phyloP scores from a whole-genome alignment of 30 jellyfish, hydroid and myxozoan genomes.

The Hydractinia symbiolongicarpus region DNA sequence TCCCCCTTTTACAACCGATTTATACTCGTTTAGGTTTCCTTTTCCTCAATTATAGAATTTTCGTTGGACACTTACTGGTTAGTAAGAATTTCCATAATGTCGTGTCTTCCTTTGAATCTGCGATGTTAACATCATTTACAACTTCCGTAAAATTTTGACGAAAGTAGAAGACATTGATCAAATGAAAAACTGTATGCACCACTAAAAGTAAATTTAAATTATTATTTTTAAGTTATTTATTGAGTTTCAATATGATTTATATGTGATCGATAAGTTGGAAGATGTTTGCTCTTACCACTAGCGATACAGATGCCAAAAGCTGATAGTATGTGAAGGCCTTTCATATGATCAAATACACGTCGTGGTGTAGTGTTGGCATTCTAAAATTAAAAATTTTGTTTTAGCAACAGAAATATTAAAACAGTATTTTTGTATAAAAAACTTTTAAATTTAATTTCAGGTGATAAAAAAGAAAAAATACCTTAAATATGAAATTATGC shows the following conservation, averaged over 20 bases:
- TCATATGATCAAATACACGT: too few species aligned
- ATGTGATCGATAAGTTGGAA: too few species aligned
- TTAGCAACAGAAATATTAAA: too few species aligned
- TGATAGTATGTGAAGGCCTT: too few species aligned
- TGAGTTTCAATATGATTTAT: too few species aligned
- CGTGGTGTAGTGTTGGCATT: too few species aligned
- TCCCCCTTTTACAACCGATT: too few species aligned
- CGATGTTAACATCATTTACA: conserved; percentile 27
- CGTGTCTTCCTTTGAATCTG: conserved; percentile 20
- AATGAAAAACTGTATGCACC: conserved; percentile 57
- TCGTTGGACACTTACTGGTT: conserved; percentile 8
- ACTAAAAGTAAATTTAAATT: conserved; percentile 30
- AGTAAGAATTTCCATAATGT: conserved; percentile 24
- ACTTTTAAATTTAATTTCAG: neutral
- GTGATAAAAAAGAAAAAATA: neutral
- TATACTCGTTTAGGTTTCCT: neutral
- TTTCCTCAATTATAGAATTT: neutral
- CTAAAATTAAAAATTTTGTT: too few species aligned
- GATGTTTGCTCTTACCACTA: too few species aligned
- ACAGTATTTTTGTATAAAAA: neutral
- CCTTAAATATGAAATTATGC: conserved; percentile 50
- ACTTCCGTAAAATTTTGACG: conserved; percentile 36
- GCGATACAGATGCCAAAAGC: too few species aligned
- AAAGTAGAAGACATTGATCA: conserved; percentile 52
- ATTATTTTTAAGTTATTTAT: neutral